These are phyloP conservation scores for Corythoichthys haematopterus DNA, from an alignment of 2,113 vertebrate genomes.

Conservation along the genomic window DNA sequence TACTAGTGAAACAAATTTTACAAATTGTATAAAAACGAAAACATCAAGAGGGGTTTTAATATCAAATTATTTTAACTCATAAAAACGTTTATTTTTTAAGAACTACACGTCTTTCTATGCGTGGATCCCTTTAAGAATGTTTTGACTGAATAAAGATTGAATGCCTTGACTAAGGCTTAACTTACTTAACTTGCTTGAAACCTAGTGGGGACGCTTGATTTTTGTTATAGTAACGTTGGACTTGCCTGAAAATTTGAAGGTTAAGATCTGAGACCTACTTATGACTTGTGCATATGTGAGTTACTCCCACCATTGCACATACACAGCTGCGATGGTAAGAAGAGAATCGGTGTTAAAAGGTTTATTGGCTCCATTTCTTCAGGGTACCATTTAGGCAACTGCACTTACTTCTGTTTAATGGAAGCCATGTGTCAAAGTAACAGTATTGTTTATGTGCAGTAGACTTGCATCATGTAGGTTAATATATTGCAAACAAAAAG, in stretches of 20 bases:
- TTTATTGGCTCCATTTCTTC: constrained; percentile 24
- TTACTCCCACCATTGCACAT: neutral
- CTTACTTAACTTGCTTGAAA: neutral
- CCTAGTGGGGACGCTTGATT: neutral
- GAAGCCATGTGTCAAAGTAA: constrained; percentile 49
- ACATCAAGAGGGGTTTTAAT: no score
- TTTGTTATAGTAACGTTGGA: neutral
- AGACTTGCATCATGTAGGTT: neutral
- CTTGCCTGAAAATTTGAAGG: neutral
- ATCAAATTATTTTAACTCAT: no score
- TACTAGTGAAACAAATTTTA: no score
- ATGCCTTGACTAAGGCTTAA: neutral
- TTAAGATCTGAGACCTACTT: neutral
- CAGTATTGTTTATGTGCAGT: neutral
- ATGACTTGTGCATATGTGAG: neutral
- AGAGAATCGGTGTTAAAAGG: constrained; percentile 15
- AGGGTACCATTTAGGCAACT: constrained; percentile 49
- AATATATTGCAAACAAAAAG: neutral
- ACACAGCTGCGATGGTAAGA: neutral
- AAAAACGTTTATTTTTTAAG: no score
- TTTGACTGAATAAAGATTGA: no score
- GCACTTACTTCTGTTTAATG: constrained; percentile 45
- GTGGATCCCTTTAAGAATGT: no score
- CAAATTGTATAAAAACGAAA: no score
- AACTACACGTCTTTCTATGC: no score